Evolutionary conservation across 2,888 invertebrate species (phyloP), one percentile per base, ranked within the genome.

Genomic region (Coleophora flavipennella): DNA sequence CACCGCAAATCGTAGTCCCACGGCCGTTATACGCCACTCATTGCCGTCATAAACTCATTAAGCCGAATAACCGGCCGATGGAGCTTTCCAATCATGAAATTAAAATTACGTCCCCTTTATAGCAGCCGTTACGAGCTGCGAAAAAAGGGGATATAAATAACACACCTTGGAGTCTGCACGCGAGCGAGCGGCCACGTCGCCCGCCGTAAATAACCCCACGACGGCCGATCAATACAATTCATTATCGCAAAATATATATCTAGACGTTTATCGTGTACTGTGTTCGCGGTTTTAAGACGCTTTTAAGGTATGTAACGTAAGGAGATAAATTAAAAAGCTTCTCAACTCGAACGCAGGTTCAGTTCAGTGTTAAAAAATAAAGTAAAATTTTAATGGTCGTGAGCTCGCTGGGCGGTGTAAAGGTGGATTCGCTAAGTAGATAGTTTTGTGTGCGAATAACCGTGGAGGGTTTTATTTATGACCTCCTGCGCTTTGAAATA

Each of bases 131-230:
- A 84, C 81, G 84, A 84, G 81, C 84, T 84, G 84, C 84, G 81
- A 84, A 84, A 84, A 84, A 84, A 84, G 83, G 81, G 80, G 74
- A 74, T 69, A 80, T 81, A 83, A 84, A 83, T 80, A 80, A 84
- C 83, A 83, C 84, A 83, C 83, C 83, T 83, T 72, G 66, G 59
- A 62, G 64, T 57, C 57, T 67, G 68, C 79, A 81, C 79, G 79
- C 83, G 68, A 71, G 61, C 79, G 79, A 81, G 68, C 71, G 61
- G 69, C 26, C 26, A 27, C 60, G 65, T 64, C 55, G 59, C 63
- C 62, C 59, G 65, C 71, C 79, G 66, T 84, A 84, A 84, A 84
- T 84, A 76, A 79, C 66, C 57, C 62, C 66, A 75, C 75, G 81
- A 79, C 71, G 64, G 78, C 57, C 75, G 80, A 81, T 81, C 81